phyloP scores from a whole-genome alignment of 2,888 invertebrate genomes.

The Cerastoderma edule region DNA sequence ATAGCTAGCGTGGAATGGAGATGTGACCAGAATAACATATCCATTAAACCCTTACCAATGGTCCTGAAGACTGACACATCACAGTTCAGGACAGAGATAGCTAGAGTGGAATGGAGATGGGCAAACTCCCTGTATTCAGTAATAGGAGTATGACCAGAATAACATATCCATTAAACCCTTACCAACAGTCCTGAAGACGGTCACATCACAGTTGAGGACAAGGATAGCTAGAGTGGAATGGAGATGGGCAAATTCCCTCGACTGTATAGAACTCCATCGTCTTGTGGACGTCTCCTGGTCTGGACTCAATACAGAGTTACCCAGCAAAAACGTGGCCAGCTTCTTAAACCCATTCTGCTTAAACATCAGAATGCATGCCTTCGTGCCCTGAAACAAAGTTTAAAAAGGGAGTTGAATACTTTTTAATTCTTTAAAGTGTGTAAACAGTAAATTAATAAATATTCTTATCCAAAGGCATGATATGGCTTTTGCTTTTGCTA shows the following conservation, averaged over 20 bases:
- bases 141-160: too few relatives aligned
- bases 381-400: slow-evolving; percentile 80
- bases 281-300: slow-evolving; percentile 76
- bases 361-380: slow-evolving; percentile 84
- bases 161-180: too few relatives aligned
- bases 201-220: slow-evolving; percentile 83
- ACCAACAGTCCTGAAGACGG: slow-evolving; percentile 67
- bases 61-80: slow-evolving; percentile 78
- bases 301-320: slow-evolving; percentile 55
- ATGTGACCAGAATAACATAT: too few relatives aligned
- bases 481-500: background rate
- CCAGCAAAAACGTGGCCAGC: slow-evolving; percentile 83
- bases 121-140: slow-evolving; percentile 85
- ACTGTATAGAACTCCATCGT: slow-evolving; percentile 84
- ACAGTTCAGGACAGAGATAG: slow-evolving; percentile 83
- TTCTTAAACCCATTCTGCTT: slow-evolving; percentile 82
- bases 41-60: slow-evolving; percentile 38
- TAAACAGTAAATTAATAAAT: too few relatives aligned
- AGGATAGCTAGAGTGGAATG: slow-evolving; percentile 84
- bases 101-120: slow-evolving; percentile 83
- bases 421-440: too few relatives aligned
- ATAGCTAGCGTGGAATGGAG: slow-evolving; percentile 83
- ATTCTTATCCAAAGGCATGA: too few relatives aligned
- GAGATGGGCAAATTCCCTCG: slow-evolving; percentile 84
- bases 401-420: background rate